phyloP scores from a whole-genome alignment of 2,113 vertebrate genomes.

The Podilymbus podiceps region DNA sequence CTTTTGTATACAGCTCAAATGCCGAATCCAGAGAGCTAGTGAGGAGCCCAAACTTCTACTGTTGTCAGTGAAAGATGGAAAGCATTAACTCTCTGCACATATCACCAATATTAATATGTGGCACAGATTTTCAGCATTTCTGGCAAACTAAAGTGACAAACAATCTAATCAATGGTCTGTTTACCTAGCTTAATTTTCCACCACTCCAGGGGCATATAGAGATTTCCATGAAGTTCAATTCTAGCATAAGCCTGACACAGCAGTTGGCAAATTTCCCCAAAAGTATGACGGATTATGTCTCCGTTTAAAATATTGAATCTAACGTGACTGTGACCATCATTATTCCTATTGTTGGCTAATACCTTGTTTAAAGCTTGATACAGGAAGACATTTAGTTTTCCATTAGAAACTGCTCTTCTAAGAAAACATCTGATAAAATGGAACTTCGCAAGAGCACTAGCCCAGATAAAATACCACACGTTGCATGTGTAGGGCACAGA shows the following conservation, averaged over 20 bases:
- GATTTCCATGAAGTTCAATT: not conserved
- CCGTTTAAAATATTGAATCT: not conserved
- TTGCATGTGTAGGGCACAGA: not conserved
- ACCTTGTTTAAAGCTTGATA: not conserved
- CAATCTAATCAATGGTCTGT: not conserved
- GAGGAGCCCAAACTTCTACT: not conserved
- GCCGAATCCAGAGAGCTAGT: not conserved
- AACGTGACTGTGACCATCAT: not conserved
- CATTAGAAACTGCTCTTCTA: not conserved
- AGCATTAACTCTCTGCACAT: not conserved
- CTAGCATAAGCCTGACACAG: not conserved
- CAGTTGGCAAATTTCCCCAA: not conserved
- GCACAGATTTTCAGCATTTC: not conserved
- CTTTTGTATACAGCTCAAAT: not conserved
- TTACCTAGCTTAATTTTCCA: not conserved
- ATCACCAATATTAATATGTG: not conserved
- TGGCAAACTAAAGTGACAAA: not conserved
- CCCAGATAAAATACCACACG: not conserved
- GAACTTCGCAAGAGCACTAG: not conserved
- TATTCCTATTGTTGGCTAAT: not conserved
- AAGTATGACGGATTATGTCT: not conserved
- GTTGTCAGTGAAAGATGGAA: not conserved
- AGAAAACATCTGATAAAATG: not conserved
- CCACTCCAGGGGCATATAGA: not conserved
- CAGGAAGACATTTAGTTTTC: not conserved